phyloP scores from a whole-genome alignment of 2,113 vertebrate genomes.

The Xiphophorus maculatus region DNA sequence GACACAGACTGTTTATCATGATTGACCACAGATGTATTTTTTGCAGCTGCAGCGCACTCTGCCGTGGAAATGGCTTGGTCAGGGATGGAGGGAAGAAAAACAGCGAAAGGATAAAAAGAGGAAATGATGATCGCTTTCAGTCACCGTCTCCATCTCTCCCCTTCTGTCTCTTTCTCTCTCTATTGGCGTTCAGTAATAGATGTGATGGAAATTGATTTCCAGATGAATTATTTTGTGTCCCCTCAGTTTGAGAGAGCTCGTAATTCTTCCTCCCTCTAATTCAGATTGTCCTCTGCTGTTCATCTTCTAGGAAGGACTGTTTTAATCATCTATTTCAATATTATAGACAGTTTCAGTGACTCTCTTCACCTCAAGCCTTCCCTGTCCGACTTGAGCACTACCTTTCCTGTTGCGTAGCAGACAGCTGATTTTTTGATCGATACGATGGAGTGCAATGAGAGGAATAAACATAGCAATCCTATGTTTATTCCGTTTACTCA shows the following conservation, averaged over 20 bases:
- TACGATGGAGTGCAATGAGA: constrained; percentile 55
- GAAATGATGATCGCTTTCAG: constrained; percentile 51
- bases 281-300: constrained; percentile 23
- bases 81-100: constrained; percentile 50
- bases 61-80: constrained; percentile 64
- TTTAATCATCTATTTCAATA: constrained; percentile 73
- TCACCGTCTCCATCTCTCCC: constrained; percentile 34
- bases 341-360: constrained; percentile 44
- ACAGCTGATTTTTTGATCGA: constrained; percentile 60
- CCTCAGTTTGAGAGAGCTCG: constrained; percentile 48
- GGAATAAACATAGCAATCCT: constrained; percentile 14
- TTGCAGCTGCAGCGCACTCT: constrained; percentile 53
- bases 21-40: constrained; percentile 71
- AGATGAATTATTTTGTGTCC: constrained; percentile 72
- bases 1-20: constrained; percentile 69
- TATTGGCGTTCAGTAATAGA: constrained; percentile 65
- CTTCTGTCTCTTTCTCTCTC: constrained; percentile 49
- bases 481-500: not conserved
- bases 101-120: constrained; percentile 53
- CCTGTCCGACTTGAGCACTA: constrained; percentile 32
- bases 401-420: constrained; percentile 61
- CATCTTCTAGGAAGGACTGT: constrained; percentile 37
- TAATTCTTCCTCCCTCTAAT: constrained; percentile 22
- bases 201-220: constrained; percentile 80
- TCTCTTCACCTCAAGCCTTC: constrained; percentile 45